These are phyloP conservation scores for Hemibagrus guttatus DNA, from an alignment of 2,797 vertebrate genomes.

Conservation along the genomic window DNA sequence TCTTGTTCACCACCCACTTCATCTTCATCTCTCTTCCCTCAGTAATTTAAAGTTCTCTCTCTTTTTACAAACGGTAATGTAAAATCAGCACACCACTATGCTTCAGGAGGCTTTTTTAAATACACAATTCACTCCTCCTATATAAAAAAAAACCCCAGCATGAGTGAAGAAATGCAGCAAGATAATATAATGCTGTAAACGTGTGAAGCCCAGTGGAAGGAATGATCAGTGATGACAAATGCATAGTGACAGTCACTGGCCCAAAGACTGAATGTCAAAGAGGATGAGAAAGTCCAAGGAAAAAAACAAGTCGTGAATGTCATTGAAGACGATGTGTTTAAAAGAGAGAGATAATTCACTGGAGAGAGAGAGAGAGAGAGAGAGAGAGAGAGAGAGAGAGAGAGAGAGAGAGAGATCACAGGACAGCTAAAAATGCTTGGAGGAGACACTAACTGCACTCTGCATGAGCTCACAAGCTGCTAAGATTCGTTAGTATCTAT, in stretches of 20 bases:
- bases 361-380: not conserved
- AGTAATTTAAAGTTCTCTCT: not conserved
- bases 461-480: not conserved
- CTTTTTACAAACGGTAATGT: no score
- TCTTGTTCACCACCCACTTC: not conserved
- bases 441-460: not conserved
- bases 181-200: conserved; percentile 11
- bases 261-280: conserved; percentile 66
- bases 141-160: not conserved
- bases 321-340: conserved; percentile 56
- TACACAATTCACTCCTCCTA: not conserved
- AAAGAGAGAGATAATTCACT: not conserved
- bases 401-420: not conserved
- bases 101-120: not conserved
- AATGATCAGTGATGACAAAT: conserved; percentile 65
- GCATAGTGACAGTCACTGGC: conserved; percentile 66
- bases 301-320: conserved; percentile 68
- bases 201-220: not conserved
- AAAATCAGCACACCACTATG: not conserved
- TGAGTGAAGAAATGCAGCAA: not conserved
- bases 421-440: not conserved
- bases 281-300: conserved; percentile 62
- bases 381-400: not conserved
- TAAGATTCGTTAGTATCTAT: not conserved
- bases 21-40: not conserved